Percentiles rank a stretch among this genome's conserved stretches.
Evolutionary conservation across 2,113 vertebrate genomes (phyloP).

Genomic region (Hippocampus comes): DNA sequence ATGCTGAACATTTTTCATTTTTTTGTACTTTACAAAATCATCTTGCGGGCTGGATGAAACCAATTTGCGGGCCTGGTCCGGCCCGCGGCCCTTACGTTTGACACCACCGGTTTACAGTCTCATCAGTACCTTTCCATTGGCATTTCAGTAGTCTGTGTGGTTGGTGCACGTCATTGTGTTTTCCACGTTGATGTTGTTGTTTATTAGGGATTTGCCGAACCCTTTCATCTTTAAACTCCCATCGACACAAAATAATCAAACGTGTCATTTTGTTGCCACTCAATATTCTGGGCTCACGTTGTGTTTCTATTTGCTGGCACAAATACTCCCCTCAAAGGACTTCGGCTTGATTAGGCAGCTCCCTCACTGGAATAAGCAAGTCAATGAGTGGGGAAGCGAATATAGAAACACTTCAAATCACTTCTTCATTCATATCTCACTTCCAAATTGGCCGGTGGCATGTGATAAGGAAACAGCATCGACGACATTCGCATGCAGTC

Average conservation of each 20-base stretch:
- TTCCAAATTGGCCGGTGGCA: slow-evolving; percentile 1
- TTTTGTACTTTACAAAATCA: too few relatives aligned
- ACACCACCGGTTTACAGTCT: too few relatives aligned
- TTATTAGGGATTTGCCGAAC: neutral
- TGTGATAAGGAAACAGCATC: slow-evolving; percentile 6
- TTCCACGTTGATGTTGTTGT: neutral
- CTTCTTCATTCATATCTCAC: neutral
- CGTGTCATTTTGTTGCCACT: neutral
- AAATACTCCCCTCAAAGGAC: slow-evolving; percentile 17
- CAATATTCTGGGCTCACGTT: slow-evolving; percentile 12
- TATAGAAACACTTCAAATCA: slow-evolving; percentile 10
- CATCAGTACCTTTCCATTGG: neutral
- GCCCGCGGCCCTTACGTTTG: too few relatives aligned
- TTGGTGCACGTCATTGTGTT: neutral
- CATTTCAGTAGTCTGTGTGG: neutral
- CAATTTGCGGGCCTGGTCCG: too few relatives aligned
- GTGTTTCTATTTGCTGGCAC: neutral
- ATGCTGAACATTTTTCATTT: neutral
- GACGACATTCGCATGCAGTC: too few relatives aligned
- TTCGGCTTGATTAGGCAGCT: slow-evolving; percentile 37
- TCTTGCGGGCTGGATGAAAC: too few relatives aligned
- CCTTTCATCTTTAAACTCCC: neutral
- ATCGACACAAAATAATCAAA: neutral
- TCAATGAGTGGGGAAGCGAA: slow-evolving; percentile 15
- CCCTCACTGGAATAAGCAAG: slow-evolving; percentile 16